Conservation (phyloP, 2,888 invertebrate species). For the Agrotis exclamationis region DNA sequence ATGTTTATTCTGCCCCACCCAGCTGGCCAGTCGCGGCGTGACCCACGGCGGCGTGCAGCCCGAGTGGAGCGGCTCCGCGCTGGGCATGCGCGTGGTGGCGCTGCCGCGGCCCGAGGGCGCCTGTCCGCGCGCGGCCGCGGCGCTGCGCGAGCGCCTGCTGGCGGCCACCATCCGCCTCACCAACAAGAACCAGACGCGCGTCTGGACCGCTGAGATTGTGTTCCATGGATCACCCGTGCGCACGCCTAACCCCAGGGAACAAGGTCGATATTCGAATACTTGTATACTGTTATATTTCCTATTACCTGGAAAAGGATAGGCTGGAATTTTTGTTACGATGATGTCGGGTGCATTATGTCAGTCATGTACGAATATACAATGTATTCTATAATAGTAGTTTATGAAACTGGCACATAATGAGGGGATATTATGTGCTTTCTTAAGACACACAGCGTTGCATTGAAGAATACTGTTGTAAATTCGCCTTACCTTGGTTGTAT, state of each 20-base stretch:
- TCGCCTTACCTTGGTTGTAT: no score
- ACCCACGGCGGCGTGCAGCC: constrained; percentile 98
- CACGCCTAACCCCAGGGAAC: constrained; percentile 96
- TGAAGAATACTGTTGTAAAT: no score
- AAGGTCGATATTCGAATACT: constrained; percentile 84
- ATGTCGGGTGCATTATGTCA: no score
- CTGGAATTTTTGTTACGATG: no score
- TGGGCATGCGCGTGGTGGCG: constrained; percentile 95
- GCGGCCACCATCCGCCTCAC: constrained; percentile 96
- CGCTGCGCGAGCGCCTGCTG: constrained; percentile 94
- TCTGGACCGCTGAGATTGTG: constrained; percentile 98
- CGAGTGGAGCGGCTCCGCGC: constrained; percentile 97
- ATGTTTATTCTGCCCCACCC: background rate
- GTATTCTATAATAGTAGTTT: no score
- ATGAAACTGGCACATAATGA: no score
- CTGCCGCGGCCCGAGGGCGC: constrained; percentile 93
- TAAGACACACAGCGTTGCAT: no score
- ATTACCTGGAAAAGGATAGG: no score
- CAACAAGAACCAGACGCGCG: constrained; percentile 94
- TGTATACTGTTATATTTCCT: no score
- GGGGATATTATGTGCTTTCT: no score
- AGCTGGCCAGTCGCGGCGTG: constrained; percentile 95
- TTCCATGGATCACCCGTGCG: constrained; percentile 95
- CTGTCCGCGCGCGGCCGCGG: constrained; percentile 91
- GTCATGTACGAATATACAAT: no score